Conservation (phyloP, 2,888 invertebrate species). For the Dioctria linearis region DNA sequence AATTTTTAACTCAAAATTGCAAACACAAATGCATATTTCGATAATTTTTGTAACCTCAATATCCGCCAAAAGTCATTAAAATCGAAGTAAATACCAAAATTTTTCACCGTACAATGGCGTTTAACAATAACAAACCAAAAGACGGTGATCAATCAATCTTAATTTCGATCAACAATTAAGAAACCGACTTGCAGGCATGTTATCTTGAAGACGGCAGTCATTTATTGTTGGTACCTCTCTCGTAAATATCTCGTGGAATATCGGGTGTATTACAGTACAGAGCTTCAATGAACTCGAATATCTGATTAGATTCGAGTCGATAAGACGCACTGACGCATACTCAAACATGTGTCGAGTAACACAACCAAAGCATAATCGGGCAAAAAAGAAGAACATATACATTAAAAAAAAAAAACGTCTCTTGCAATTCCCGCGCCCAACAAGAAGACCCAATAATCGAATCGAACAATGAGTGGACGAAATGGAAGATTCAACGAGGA, state of each 20-base stretch:
- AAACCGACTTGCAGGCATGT: conserved; percentile 56
- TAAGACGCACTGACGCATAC: conserved; percentile 58
- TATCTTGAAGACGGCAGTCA: conserved; percentile 44
- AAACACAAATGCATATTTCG: neutral
- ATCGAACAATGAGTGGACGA: conserved; percentile 56
- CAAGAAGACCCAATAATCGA: conserved; percentile 54
- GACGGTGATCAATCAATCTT: conserved; percentile 58
- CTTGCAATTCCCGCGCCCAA: conserved; percentile 8
- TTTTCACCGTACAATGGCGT: conserved; percentile 33
- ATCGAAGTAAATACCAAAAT: conserved; percentile 1
- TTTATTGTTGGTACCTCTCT: conserved; percentile 28
- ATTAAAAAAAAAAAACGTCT: neutral
- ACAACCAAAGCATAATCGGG: conserved; percentile 31
- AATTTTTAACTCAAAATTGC: neutral
- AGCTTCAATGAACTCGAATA: conserved; percentile 48
- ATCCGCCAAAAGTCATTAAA: conserved; percentile 9
- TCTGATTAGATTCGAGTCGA: conserved; percentile 56
- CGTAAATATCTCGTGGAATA: conserved; percentile 47
- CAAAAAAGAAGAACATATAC: conserved; percentile 3
- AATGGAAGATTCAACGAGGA: conserved; percentile 43
- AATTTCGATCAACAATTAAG: conserved; percentile 59
- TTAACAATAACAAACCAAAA: conserved; percentile 47
- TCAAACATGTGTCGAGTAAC: conserved; percentile 57
- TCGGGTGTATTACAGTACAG: conserved; percentile 38
- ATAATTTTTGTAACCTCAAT: neutral